Evolutionary conservation across 2,888 invertebrate genomes (phyloP), one percentile per base, ranked within the genome.

Genomic region (Brachylomia viminalis): DNA sequence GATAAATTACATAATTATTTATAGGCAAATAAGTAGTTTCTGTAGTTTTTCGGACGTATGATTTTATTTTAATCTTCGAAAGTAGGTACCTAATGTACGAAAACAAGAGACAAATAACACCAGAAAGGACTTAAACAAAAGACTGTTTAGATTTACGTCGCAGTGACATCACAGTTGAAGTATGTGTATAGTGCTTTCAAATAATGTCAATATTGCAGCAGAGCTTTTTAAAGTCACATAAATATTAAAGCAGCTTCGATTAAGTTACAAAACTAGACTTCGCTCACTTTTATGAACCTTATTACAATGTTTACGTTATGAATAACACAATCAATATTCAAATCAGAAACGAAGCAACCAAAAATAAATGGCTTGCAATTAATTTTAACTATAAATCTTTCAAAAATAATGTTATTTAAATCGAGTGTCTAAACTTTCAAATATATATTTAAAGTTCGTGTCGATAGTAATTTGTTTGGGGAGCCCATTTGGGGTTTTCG

Each of bases 381-480:
- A 71, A 73, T 73, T 81, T 67, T 2, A 68, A 69, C 58, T 5
- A 71, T 72, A 81, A 81, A 71, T 71, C 68, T 59, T 38, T 47
- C 13, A 64, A 67, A 71, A 73, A 56, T 65, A 64, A 49, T 56
- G 64, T 56, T 83, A 74, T 67, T 64, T 54, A 74, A 67, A 72
- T 69, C n/a, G 23, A 61, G 13, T 81, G 82, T 81, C 85, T 67
- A 23, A 85, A 85, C 77, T 85, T 73, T 70, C 58, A 73, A 85
- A 82, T 77, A 82, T 78, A 85, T 83, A 69, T 85, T 71, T 72
- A 77, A 82, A 84, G 78, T 91, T 90, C 91, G 91, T 92, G 91
- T 79, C 79, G 79, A 71, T 78, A 58, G 71, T 74, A 74, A 86
- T 80, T 85, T 80, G 30, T 80, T 85, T 80, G 30, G 64, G 42